These are phyloP conservation scores for Biston betularia DNA, from an alignment of 2,888 invertebrate genomes.

Conservation along the genomic window DNA sequence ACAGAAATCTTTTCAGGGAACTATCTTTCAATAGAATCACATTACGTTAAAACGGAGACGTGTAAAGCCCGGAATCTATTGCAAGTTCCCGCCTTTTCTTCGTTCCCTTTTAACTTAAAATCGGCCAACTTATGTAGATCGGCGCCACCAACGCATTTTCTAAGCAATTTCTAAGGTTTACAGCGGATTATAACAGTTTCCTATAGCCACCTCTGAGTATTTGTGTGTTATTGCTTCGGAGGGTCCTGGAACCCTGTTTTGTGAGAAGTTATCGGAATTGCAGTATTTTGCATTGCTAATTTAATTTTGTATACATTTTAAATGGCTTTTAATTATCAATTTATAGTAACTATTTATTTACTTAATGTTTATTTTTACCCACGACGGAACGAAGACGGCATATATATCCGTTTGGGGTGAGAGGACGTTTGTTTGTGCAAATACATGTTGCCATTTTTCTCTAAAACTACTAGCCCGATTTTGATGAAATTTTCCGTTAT, in stretches of 20 bases:
- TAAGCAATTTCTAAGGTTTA: background rate
- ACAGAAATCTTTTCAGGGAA: conserved; percentile 25
- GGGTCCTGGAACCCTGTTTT: conserved; percentile 1
- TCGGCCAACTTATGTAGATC: background rate
- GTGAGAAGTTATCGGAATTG: conserved; percentile 15
- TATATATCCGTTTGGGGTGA: too few relatives aligned
- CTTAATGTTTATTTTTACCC: too few relatives aligned
- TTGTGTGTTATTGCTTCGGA: background rate
- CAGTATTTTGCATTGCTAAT: conserved; percentile 15
- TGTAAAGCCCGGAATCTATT: conserved; percentile 12
- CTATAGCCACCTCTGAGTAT: background rate
- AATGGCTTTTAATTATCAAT: background rate
- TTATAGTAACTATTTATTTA: background rate
- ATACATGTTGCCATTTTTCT: too few relatives aligned
- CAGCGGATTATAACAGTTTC: background rate
- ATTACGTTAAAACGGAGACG: conserved; percentile 8
- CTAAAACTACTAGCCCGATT: too few relatives aligned
- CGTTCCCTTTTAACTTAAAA: background rate
- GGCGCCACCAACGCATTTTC: background rate
- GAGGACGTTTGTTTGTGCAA: too few relatives aligned
- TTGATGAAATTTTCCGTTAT: too few relatives aligned
- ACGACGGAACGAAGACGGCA: background rate
- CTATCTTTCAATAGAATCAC: conserved; percentile 10
- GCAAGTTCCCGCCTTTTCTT: conserved; percentile 7
- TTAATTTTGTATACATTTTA: conserved; percentile 7